These are phyloP conservation scores for Liasis olivaceus DNA, from an alignment of 2,797 vertebrate species.

Conservation along the genomic window DNA sequence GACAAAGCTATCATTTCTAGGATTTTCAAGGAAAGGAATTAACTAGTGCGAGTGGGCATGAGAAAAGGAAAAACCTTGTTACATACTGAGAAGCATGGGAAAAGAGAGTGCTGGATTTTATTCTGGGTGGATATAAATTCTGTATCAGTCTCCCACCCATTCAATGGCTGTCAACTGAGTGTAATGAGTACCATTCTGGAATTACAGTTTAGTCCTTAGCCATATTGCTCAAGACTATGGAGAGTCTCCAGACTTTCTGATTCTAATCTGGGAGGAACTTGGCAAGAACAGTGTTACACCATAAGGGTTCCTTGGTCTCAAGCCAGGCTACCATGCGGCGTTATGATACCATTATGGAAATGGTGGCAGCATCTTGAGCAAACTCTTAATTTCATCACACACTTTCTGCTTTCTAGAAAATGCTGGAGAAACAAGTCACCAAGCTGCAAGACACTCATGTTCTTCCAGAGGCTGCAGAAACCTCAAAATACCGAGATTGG, in stretches of 20 bases:
- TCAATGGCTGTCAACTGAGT: no score
- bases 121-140: no score
- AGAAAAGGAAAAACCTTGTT: no score
- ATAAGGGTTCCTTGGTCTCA: background rate
- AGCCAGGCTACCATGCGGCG: background rate
- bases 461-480: background rate
- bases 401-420: conserved; percentile 45
- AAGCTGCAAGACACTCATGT: conserved; percentile 7
- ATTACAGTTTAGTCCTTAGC: no score
- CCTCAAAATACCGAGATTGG: conserved; percentile 42
- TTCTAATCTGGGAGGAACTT: background rate
- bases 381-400: background rate
- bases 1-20: background rate
- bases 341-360: background rate
- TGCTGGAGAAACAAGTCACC: conserved; percentile 40
- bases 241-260: background rate
- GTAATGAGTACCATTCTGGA: no score
- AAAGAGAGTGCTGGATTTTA: no score
- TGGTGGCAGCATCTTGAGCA: background rate
- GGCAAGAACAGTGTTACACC: background rate
- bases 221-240: background rate
- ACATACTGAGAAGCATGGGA: no score
- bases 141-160: no score
- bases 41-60: background rate
- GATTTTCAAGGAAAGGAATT: background rate